Evolutionary conservation across 2,113 vertebrate species (phyloP), one percentile per base, ranked within the genome.

Genomic region (Callaeas wilsoni): DNA sequence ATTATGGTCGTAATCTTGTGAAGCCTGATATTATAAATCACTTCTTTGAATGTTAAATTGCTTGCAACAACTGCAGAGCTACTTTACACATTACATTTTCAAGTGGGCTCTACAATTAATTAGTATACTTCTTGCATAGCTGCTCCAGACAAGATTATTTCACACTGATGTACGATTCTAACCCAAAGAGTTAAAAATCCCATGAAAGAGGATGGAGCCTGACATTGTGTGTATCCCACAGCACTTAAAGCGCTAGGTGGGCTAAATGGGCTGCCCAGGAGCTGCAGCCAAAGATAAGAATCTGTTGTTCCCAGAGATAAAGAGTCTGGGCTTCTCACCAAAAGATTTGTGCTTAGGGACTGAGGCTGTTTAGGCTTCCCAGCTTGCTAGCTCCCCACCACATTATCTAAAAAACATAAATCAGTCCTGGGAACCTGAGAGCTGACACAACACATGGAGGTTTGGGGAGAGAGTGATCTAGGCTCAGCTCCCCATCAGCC

Each of bases 11-110:
- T 97, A 94, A 93, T 84, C 93, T 84, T 84, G 88, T 76, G 90
- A 94, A 94, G 53, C 65, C 69, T 90, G 76, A 71, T 92, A 90
- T 41, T 94, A 62, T 90, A 93, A 96, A 93, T 94, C 90, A 95
- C 84, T 93, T 87, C 73, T 96, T 97, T 94, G 94, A 92, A 96
- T 89, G 79, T 84, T 92, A 90, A 96, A 96, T 96, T 92, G 64
- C 76, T 93, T 91, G n/a, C 87, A 95, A 95, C 79, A 92, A 96
- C 93, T 95, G 85, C 83, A 76, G 83, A 96, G 29, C 73, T 92
- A 30, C 80, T 94, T 88, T 84, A 52, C 56, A 62, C 16, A 10
- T 92, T 90, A 75, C 65, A 53, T 86, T 96, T 95, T 92, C 92
- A 95, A 95, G 76, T 84, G 76, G 44, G 44, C 53, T 90, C 46